Percentiles rank a stretch among this genome's conserved stretches.
phyloP scores from a whole-genome alignment of 2,888 invertebrate species.

The Chaetogeoica ovagalla region DNA sequence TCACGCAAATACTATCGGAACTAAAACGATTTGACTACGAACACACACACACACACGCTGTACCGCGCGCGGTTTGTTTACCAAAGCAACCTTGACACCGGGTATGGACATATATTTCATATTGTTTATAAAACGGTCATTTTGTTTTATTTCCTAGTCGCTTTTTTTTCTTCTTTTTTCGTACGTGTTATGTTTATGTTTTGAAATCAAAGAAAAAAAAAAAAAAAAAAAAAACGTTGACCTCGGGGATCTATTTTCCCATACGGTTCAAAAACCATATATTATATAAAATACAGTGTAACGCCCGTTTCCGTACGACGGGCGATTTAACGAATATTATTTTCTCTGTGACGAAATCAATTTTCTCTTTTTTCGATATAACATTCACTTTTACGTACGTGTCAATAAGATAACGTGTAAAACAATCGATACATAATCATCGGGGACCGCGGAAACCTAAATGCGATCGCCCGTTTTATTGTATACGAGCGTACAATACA shows the following conservation, averaged over 20 bases:
- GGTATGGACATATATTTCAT: conserved; percentile 16
- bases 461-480: too few species aligned
- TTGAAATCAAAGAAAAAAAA: neutral
- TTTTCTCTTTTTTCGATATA: too few species aligned
- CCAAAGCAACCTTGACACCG: conserved; percentile 49
- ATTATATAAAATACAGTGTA: neutral
- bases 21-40: conserved; percentile 48
- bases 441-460: too few species aligned
- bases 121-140: conserved; percentile 45
- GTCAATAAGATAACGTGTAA: too few species aligned
- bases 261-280: neutral
- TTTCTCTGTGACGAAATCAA: too few species aligned
- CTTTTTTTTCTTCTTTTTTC: too few species aligned
- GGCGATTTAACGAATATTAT: too few species aligned
- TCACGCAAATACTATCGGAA: conserved; percentile 36
- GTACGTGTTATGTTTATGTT: conserved; percentile 32
- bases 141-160: conserved; percentile 49
- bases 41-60: neutral
- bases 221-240: conserved; percentile 35
- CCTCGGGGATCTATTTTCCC: conserved; percentile 46
- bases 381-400: too few species aligned
- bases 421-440: too few species aligned
- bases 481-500: too few species aligned
- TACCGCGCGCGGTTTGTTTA: conserved; percentile 35
- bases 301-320: too few species aligned